phyloP scores from a whole-genome alignment of 2,113 vertebrate species.

The Orcinus orca region DNA sequence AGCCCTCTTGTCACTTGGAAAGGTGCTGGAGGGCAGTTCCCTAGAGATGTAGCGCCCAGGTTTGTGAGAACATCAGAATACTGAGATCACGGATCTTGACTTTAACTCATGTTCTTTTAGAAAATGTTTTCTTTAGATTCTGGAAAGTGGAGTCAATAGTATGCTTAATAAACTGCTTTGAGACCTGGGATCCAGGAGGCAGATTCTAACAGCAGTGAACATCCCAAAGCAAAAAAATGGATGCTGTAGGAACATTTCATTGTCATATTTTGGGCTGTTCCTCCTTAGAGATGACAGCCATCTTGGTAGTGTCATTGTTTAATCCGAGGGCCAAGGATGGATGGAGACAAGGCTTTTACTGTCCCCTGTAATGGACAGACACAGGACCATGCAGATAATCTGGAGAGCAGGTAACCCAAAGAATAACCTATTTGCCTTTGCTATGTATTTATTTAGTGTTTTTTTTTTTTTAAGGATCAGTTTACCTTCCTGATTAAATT shows the following conservation, averaged over 20 bases:
- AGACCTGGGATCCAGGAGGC: neutral
- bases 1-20: neutral
- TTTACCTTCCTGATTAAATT: slow-evolving; percentile 46
- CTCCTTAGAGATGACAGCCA: neutral
- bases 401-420: neutral
- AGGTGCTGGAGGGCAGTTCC: neutral
- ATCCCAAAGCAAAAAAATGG: neutral
- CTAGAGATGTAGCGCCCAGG: neutral
- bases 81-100: neutral
- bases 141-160: slow-evolving; percentile 15
- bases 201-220: neutral
- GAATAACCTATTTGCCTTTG: neutral
- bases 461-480: neutral
- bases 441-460: neutral
- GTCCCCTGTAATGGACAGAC: neutral
- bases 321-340: neutral
- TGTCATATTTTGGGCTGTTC: neutral
- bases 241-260: neutral
- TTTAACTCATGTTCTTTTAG: neutral
- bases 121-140: neutral
- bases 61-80: neutral
- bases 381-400: neutral
- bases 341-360: neutral
- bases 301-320: neutral
- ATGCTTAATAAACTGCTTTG: slow-evolving; percentile 39